phyloP scores from a whole-genome alignment of 2,888 invertebrate species.

The Cantharis flavilabris region DNA sequence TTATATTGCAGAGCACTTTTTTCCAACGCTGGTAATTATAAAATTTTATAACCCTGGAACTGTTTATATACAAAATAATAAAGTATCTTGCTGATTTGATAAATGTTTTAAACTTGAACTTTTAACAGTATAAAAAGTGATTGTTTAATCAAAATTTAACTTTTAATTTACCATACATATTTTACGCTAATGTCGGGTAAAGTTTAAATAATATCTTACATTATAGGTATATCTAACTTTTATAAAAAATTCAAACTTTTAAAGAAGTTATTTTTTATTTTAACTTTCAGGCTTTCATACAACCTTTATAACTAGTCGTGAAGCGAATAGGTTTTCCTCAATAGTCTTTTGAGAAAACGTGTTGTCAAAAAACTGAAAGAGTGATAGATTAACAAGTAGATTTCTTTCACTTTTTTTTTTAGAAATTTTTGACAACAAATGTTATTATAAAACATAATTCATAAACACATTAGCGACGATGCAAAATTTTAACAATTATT shows the following conservation, averaged over 20 bases:
- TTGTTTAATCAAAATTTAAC: background rate
- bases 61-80: background rate
- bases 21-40: background rate
- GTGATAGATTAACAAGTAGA: background rate
- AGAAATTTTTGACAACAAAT: background rate
- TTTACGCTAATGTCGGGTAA: background rate
- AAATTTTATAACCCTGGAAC: background rate
- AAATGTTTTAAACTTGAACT: background rate
- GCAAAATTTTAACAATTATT: background rate
- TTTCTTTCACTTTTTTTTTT: background rate
- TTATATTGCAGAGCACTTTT: background rate
- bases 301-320: background rate
- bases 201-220: background rate
- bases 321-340: background rate
- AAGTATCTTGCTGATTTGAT: background rate
- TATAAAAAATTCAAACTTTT: background rate
- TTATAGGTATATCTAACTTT: background rate
- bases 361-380: background rate
- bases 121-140: background rate
- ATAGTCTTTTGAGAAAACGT: background rate
- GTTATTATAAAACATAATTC: background rate
- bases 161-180: background rate
- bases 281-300: background rate
- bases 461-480: background rate
- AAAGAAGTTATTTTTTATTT: background rate